Conservation (phyloP, 2,797 vertebrate species). For the Odontamblyopus rebecca region DNA sequence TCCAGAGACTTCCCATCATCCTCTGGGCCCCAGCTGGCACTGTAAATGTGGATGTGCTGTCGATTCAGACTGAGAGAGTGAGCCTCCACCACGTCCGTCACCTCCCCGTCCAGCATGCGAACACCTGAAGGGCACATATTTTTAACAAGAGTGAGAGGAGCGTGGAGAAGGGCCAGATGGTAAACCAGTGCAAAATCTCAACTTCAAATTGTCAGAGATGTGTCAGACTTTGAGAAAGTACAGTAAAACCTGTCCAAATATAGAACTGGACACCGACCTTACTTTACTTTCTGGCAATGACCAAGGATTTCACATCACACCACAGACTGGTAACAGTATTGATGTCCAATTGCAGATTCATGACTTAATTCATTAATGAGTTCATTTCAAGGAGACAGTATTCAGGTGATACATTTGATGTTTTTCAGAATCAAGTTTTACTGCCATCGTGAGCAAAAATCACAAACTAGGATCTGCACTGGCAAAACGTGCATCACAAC, state of each 20-base stretch:
- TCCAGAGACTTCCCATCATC: slow-evolving; percentile 97
- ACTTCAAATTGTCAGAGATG: background rate
- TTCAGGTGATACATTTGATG: no score
- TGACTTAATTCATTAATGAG: no score
- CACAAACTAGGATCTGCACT: no score
- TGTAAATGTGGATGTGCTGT: slow-evolving; percentile 96
- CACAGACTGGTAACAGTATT: background rate
- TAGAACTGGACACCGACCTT: background rate
- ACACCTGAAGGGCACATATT: slow-evolving; percentile 79
- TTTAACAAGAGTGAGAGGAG: background rate
- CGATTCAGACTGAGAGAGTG: slow-evolving; percentile 94
- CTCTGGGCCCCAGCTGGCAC: slow-evolving; percentile 98
- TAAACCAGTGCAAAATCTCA: background rate
- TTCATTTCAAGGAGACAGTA: no score
- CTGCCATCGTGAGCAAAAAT: no score
- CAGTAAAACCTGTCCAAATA: background rate
- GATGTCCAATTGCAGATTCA: no score
- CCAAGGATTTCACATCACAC: background rate
- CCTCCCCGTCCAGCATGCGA: slow-evolving; percentile 97
- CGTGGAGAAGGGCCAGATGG: background rate
- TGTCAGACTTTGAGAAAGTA: background rate
- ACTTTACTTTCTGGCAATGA: background rate
- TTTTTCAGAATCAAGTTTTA: no score
- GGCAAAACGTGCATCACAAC: no score
- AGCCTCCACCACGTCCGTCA: slow-evolving; percentile 96